Evolutionary conservation across 2,888 invertebrate species (phyloP), one percentile per base, ranked within the genome.

Genomic region (Galerucella pusilla): DNA sequence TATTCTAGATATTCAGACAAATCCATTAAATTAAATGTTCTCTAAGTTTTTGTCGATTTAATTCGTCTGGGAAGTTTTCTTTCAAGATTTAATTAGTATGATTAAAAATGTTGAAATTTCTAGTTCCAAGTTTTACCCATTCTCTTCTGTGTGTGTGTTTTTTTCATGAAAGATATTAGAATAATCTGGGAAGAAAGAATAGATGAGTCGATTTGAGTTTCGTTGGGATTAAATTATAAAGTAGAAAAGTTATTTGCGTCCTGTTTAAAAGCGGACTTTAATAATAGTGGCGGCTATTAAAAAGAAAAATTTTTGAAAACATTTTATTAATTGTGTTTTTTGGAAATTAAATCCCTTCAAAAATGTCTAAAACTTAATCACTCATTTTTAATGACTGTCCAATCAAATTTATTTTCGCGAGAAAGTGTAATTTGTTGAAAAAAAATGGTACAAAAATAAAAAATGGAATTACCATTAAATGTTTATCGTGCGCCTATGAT

Each of bases 41-140:
- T 60, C 49, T 57, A 45, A n/a, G 71, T 68, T 63, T 72, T 70
- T 65, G 35, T 12, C 54, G 67, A 71, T 77, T 71, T 65, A 78
- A 77, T 75, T 73, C 73, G 77, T 76, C 76, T 75, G 73, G 66
- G 57, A 78, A 81, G 73, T 80, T 81, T 75, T 75, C 77, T 70
- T 78, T 75, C 76, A 25, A 80, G 73, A 73, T 79, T 78, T 80
- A 80, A 81, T 81, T 81, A 80, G 75, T 77, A 77, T 79, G 80
- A 81, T 81, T 79, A 81, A 78, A 80, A 80, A 81, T 75, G 66
- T 73, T 65, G 57, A 68, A 76, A 76, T 49, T 76, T 74, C 63
- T 72, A 42, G 59, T 66, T 71, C 71, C 54, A 65, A 67, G 46
- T 67, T 72, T 66, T 60, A 57, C 35, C 46, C 46, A 49, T 49